phyloP scores from a whole-genome alignment of 2,888 invertebrate genomes.

The Agapostemon virescens region DNA sequence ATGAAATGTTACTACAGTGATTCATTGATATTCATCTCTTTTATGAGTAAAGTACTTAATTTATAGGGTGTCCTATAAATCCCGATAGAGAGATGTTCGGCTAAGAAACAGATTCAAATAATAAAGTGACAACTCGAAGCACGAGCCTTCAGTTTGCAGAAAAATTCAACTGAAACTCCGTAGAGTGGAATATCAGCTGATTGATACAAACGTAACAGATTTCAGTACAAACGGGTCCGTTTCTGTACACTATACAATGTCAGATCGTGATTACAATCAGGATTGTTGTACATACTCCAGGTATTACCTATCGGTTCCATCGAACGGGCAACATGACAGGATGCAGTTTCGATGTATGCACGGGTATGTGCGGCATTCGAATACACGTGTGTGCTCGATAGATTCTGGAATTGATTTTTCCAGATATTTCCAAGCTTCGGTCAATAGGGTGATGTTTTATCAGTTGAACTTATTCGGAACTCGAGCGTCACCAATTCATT shows the following conservation, averaged over 20 bases:
- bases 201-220: background rate
- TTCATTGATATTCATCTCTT: background rate
- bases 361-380: background rate
- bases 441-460: background rate
- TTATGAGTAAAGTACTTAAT: background rate
- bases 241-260: background rate
- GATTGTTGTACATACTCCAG: conserved; percentile 3
- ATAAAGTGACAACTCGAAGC: background rate
- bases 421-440: background rate
- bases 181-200: background rate
- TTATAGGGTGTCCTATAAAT: background rate
- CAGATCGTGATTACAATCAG: conserved; percentile 10
- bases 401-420: conserved; percentile 1
- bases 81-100: background rate
- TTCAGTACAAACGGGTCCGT: background rate
- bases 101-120: background rate
- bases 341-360: background rate
- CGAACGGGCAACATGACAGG: background rate
- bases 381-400: background rate
- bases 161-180: background rate
- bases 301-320: conserved; percentile 11
- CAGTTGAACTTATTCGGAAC: background rate
- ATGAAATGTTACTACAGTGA: background rate
- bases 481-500: background rate
- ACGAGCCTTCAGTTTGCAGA: too few relatives aligned